Base-by-base conservation (phyloP, 2,888 invertebrate species). In the Miltochrista miniata region DNA sequence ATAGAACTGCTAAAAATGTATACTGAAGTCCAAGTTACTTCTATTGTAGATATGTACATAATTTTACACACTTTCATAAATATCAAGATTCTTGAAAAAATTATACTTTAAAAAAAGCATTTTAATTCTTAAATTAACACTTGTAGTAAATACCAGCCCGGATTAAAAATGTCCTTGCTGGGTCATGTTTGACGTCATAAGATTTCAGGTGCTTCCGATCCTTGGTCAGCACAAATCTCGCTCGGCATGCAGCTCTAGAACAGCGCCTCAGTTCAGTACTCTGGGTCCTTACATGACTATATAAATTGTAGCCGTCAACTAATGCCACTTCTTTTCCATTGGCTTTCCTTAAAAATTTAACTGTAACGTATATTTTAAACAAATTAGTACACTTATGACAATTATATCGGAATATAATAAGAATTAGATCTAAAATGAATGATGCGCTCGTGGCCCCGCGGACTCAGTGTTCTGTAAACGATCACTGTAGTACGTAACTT, bases 171-270 rank as follows among this genome's bases (percentile, higher is more conserved):
- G n/a, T 10, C 4, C n/a, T 11, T 9, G 43, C 11, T 10, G 34
- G 1, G 5, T 43, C 12, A 43, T 43, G 43, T 24, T 12, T 18
- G 3, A 43, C n/a, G 12, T 43, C 4, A 12, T 3, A 34, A 12
- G 43, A 43, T 18, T 43, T 43, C 5, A 43, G 4, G 15, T 15
- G 12, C 2, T 12, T 8, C 0, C 50, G 51, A 10, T 57, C 37
- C 1, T 48, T 56, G 7, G 39, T 45, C 0, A 53, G 30, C 10
- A 50, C 46, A 14, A 72, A 48, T 0, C 51, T 29, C 0, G 65
- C 54, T n/a, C 44, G 56, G 30, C 70, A 70, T 1, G 35, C 46
- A 7, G 40, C 38, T 2, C 35, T 34, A 2, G 33, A 10, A 29
- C 46, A 47, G 29, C 14, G 11, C 50, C 39, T 45, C 9, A 35